Evolutionary conservation across 2,888 invertebrate genomes (phyloP).

Genomic region (Aphrophora alni): DNA sequence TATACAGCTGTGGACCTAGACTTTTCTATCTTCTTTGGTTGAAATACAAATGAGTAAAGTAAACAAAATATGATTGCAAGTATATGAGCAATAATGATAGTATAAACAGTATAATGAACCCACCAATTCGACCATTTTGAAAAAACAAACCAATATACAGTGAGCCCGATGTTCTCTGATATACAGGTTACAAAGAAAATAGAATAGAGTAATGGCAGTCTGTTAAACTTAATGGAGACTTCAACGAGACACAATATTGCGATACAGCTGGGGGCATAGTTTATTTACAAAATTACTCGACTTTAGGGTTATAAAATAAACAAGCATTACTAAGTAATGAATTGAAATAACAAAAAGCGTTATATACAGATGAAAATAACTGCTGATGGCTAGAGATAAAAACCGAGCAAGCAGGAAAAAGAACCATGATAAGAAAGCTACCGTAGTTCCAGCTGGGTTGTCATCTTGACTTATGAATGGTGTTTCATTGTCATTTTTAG

Average conservation of each 20-base stretch:
- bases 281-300: constrained; percentile 54
- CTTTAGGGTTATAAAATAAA: constrained; percentile 69
- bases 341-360: constrained; percentile 60
- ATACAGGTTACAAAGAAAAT: constrained; percentile 18
- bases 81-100: constrained; percentile 66
- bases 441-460: constrained; percentile 70
- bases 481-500: constrained; percentile 47
- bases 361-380: constrained; percentile 66
- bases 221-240: constrained; percentile 41
- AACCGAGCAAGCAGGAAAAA: constrained; percentile 74
- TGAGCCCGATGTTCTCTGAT: constrained; percentile 61
- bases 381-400: constrained; percentile 72
- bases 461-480: constrained; percentile 67
- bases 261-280: constrained; percentile 67
- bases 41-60: constrained; percentile 68
- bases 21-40: constrained; percentile 62
- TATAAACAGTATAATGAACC: constrained; percentile 69
- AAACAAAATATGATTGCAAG: constrained; percentile 67
- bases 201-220: neutral
- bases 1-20: neutral
- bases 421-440: constrained; percentile 80
- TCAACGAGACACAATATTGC: constrained; percentile 80
- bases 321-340: constrained; percentile 73
- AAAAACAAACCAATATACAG: constrained; percentile 70
- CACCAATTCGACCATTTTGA: constrained; percentile 71